A percentile compares a stretch with the other conserved stretches of the same genome.
Conservation (phyloP, 2,113 vertebrate genomes). For the Lophura nycthemera region DNA sequence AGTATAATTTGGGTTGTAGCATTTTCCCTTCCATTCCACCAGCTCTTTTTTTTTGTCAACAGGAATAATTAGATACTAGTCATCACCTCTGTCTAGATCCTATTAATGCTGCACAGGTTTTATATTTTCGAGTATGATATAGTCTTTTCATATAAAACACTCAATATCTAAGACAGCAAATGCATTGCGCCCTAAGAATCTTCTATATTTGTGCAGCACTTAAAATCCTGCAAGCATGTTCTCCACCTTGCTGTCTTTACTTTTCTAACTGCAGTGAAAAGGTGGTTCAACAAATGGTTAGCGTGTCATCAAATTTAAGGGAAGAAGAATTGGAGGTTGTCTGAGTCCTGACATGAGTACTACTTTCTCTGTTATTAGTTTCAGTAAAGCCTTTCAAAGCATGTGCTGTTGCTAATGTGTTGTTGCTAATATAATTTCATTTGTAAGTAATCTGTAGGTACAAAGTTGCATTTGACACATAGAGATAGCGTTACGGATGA, state of each 20-base stretch:
- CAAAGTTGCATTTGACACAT: background rate
- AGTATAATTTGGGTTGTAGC: background rate
- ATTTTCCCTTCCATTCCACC: background rate
- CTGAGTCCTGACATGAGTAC: background rate
- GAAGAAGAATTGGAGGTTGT: background rate
- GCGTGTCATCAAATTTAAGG: background rate
- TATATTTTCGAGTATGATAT: background rate
- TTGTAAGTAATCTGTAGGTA: background rate
- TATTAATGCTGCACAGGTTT: background rate
- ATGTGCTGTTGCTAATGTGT: background rate
- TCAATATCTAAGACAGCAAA: background rate
- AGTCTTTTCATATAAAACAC: background rate
- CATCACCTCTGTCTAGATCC: background rate
- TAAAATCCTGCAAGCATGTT: background rate
- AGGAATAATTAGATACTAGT: background rate
- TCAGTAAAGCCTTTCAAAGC: slow-evolving; percentile 6
- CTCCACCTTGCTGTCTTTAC: background rate
- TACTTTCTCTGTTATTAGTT: background rate
- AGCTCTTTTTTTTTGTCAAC: background rate
- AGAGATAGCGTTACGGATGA: background rate
- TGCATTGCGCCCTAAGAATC: background rate
- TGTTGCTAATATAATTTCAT: background rate
- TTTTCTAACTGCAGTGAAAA: background rate
- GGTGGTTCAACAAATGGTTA: background rate
- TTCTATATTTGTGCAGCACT: background rate